Evolutionary conservation across 2,797 vertebrate genomes (phyloP).

Genomic region (Peromyscus aztecus): DNA sequence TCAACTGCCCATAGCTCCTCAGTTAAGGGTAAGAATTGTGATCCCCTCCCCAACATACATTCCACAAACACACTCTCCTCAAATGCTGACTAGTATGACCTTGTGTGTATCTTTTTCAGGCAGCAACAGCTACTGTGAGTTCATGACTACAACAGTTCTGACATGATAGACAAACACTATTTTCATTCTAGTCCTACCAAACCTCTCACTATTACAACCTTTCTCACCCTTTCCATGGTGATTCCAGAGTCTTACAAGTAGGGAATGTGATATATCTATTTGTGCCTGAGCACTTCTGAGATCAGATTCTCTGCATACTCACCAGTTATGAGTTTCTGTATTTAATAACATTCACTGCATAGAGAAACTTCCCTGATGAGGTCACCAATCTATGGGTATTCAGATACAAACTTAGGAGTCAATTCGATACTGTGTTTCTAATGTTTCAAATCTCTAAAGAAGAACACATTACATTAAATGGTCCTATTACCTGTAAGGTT

Average conservation of each 20-base stretch:
- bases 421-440: neutral
- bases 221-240: neutral
- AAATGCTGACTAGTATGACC: neutral
- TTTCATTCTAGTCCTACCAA: neutral
- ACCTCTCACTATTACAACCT: neutral
- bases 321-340: neutral
- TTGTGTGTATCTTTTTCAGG: neutral
- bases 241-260: neutral
- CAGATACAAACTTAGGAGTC: neutral
- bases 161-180: neutral
- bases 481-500: neutral
- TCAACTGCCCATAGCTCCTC: neutral
- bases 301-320: neutral
- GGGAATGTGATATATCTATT: neutral
- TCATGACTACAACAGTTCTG: neutral
- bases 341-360: neutral
- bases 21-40: neutral
- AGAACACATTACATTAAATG: neutral
- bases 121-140: neutral
- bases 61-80: neutral
- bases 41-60: neutral
- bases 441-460: conserved; percentile 22
- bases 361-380: neutral
- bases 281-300: neutral
- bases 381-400: neutral